These are phyloP conservation scores for Gymnodraco acuticeps DNA, from an alignment of 2,797 vertebrate genomes.

Conservation along the genomic window DNA sequence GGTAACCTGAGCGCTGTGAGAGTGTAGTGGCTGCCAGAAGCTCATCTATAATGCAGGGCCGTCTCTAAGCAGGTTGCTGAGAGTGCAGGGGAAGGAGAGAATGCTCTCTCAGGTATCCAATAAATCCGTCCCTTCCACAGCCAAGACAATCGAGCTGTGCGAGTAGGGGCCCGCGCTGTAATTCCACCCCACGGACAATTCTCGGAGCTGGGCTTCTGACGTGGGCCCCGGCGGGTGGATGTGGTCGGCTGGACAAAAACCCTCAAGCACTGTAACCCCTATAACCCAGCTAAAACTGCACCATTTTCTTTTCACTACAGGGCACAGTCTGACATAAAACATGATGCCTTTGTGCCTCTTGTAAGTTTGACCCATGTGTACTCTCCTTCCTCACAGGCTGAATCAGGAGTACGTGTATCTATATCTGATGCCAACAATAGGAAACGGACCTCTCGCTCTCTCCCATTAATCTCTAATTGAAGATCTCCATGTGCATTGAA, in stretches of 20 bases:
- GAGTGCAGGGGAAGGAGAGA: constrained; percentile 87
- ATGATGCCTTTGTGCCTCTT: constrained; percentile 9
- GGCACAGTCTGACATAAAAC: constrained; percentile 15
- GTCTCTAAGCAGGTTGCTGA: constrained; percentile 82
- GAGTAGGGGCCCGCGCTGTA: constrained; percentile 73
- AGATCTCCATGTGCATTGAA: constrained; percentile 59
- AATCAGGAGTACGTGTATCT: constrained; percentile 82
- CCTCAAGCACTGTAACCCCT: constrained; percentile 20
- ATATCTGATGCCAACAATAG: constrained; percentile 80
- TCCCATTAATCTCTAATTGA: constrained; percentile 74
- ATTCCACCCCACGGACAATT: constrained; percentile 81
- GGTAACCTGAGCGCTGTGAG: constrained; percentile 83
- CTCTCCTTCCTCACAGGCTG: neutral
- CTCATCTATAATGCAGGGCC: constrained; percentile 86
- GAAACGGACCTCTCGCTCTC: constrained; percentile 50
- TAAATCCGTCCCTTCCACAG: constrained; percentile 83
- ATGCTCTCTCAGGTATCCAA: constrained; percentile 84
- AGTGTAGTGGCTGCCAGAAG: constrained; percentile 76
- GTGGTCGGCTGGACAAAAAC: constrained; percentile 47
- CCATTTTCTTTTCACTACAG: constrained; percentile 74
- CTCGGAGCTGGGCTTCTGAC: constrained; percentile 72
- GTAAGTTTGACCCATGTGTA: neutral
- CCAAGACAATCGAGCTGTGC: constrained; percentile 75
- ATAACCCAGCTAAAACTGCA: neutral
- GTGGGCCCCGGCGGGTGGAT: constrained; percentile 49